Conservation (phyloP, 2,888 invertebrate genomes). For the Tipula confusa region DNA sequence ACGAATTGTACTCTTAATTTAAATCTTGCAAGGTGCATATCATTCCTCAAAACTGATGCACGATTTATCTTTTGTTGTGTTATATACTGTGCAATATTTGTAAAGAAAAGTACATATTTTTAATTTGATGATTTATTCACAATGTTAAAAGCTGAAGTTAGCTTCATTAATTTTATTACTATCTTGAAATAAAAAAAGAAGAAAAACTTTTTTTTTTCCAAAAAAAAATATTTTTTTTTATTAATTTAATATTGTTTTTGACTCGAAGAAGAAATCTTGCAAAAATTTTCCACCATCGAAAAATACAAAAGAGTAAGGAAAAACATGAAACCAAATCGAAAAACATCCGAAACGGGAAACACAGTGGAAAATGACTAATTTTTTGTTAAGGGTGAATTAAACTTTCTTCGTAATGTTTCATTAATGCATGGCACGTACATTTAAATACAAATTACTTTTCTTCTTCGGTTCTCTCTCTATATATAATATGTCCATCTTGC, state of each 20-base stretch:
- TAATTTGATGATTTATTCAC: too few species aligned
- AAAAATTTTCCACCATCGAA: background rate
- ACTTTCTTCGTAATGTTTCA: background rate
- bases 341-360: background rate
- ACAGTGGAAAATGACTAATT: background rate
- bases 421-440: slow-evolving; percentile 15
- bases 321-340: background rate
- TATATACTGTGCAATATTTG: too few species aligned
- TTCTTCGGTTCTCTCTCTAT: background rate
- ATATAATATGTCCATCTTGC: background rate
- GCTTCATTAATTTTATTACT: too few species aligned
- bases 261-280: background rate
- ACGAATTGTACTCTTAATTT: too few species aligned
- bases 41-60: too few species aligned
- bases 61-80: too few species aligned
- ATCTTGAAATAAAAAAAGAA: background rate
- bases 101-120: too few species aligned
- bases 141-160: too few species aligned
- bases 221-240: background rate
- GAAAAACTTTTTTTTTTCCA: background rate
- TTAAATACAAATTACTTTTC: slow-evolving; percentile 4
- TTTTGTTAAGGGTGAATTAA: slow-evolving; percentile 3
- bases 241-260: background rate
- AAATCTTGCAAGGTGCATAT: too few species aligned
- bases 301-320: background rate